These are phyloP conservation scores for Meteorus colon DNA, from an alignment of 2,888 invertebrate genomes.

Conservation along the genomic window DNA sequence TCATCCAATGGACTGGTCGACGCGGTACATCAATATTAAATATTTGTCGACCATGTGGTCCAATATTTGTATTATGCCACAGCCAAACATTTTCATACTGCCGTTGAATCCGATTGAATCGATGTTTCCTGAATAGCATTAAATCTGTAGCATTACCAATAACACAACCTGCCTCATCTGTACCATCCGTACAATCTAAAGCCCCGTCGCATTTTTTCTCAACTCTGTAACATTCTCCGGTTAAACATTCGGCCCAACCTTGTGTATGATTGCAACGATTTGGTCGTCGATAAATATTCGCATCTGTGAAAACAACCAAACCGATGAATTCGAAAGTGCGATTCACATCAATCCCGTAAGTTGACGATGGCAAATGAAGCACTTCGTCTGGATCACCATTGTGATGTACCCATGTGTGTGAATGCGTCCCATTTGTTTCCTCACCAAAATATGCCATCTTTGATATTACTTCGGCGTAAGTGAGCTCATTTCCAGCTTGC, in stretches of 20 bases:
- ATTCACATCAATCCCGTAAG: conserved; percentile 95
- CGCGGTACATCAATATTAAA: conserved; percentile 90
- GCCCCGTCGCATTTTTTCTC: conserved; percentile 86
- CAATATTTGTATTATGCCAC: conserved; percentile 95
- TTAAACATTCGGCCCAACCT: conserved; percentile 87
- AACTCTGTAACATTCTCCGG: conserved; percentile 85
- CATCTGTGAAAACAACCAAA: conserved; percentile 92
- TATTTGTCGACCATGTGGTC: conserved; percentile 91
- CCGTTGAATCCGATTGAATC: conserved; percentile 90
- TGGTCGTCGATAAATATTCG: conserved; percentile 81
- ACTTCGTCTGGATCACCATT: conserved; percentile 89
- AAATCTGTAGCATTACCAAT: conserved; percentile 81
- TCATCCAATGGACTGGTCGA: conserved; percentile 92
- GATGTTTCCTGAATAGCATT: conserved; percentile 84
- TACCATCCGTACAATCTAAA: conserved; percentile 87
- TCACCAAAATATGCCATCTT: conserved; percentile 93
- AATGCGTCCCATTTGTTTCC: conserved; percentile 88
- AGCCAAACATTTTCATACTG: conserved; percentile 97
- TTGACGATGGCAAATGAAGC: conserved; percentile 90
- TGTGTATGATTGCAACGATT: conserved; percentile 82
- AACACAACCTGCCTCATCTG: conserved; percentile 87
- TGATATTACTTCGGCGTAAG: conserved; percentile 88
- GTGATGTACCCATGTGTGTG: conserved; percentile 89
- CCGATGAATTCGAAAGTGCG: conserved; percentile 94
- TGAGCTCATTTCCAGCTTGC: conserved; percentile 94